Evolutionary conservation across 2,888 invertebrate genomes (phyloP).

Genomic region (Ectemnius continuus): DNA sequence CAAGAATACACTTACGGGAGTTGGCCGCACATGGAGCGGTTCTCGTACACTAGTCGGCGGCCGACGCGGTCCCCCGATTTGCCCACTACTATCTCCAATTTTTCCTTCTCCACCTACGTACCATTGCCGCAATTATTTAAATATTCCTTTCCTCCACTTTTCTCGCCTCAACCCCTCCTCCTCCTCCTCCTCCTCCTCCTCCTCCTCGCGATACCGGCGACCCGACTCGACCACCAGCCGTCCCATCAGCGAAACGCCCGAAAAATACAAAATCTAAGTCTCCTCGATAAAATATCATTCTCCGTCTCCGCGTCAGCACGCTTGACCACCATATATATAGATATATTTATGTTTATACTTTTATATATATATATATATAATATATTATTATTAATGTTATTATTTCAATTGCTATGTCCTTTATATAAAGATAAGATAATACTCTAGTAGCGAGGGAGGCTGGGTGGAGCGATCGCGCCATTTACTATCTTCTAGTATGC

Average conservation of each 20-base stretch:
- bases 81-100: slow-evolving; percentile 18
- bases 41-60: slow-evolving; percentile 21
- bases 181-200: slow-evolving; percentile 9
- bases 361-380: slow-evolving; percentile 59
- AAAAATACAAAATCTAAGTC: slow-evolving; percentile 77
- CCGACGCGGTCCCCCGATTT: slow-evolving; percentile 47
- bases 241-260: slow-evolving; percentile 69
- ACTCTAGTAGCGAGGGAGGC: slow-evolving; percentile 74
- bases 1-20: slow-evolving; percentile 68
- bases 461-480: slow-evolving; percentile 69
- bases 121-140: slow-evolving; percentile 3
- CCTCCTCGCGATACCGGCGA: slow-evolving; percentile 14
- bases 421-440: slow-evolving; percentile 75
- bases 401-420: slow-evolving; percentile 73
- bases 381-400: slow-evolving; percentile 66
- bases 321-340: slow-evolving; percentile 49
- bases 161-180: slow-evolving; percentile 21
- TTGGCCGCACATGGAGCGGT: slow-evolving; percentile 48
- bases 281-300: slow-evolving; percentile 74
- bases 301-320: slow-evolving; percentile 42
- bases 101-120: background rate
- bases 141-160: slow-evolving; percentile 16
- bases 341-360: slow-evolving; percentile 55
- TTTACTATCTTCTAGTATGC: slow-evolving; percentile 44
- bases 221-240: slow-evolving; percentile 61